Percentiles rank a stretch among this genome's conserved stretches.
Evolutionary conservation across 1,140 invertebrate genomes (phyloP).

Genomic region (Aphis craccivora): DNA sequence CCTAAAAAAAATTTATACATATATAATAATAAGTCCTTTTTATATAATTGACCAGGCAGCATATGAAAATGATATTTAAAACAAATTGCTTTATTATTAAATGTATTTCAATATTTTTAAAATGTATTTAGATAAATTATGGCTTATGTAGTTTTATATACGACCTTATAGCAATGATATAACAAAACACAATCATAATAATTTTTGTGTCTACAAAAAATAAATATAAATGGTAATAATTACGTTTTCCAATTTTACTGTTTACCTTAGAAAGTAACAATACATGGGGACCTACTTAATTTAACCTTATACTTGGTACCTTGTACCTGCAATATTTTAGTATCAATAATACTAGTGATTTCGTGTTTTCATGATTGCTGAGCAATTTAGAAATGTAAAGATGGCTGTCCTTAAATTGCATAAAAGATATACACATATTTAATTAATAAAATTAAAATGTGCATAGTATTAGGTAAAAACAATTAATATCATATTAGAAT

Average conservation of each 20-base stretch:
- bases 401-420: neutral
- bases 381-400: neutral
- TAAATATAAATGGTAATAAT: neutral
- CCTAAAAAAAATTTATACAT: too few relatives aligned
- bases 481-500: constrained; percentile 21
- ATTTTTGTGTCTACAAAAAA: neutral
- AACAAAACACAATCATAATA: neutral
- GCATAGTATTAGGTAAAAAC: neutral
- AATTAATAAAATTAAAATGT: neutral
- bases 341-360: neutral
- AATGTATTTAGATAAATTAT: neutral
- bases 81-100: neutral
- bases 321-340: neutral
- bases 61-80: neutral
- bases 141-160: too few relatives aligned
- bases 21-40: neutral
- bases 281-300: neutral
- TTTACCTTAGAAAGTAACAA: neutral
- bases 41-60: neutral
- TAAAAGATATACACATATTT: neutral
- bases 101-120: neutral
- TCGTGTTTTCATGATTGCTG: neutral
- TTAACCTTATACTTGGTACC: neutral
- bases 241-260: neutral
- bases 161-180: too few relatives aligned